phyloP scores from a whole-genome alignment of 23 tunicate genomes.

The Trididemnum nubilum region DNA sequence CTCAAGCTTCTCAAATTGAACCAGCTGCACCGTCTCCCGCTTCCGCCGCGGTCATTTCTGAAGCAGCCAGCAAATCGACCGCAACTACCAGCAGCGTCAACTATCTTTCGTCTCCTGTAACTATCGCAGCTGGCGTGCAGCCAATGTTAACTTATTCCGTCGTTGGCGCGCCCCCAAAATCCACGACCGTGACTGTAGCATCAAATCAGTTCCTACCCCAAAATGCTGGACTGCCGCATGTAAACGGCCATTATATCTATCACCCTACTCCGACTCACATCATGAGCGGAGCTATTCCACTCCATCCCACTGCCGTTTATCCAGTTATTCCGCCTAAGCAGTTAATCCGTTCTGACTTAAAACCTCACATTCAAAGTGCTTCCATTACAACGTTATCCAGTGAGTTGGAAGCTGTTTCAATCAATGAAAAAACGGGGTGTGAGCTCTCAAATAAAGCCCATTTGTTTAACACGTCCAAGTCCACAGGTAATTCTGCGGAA shows the following conservation, averaged over 20 bases:
- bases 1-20: background rate
- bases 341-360: background rate
- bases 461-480: too few species aligned
- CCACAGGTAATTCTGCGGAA: too few species aligned
- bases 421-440: background rate
- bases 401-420: conserved; percentile 3
- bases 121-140: conserved; percentile 52
- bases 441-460: too few species aligned
- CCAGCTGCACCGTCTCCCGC: background rate
- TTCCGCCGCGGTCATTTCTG: background rate
- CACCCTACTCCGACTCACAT: conserved; percentile 35
- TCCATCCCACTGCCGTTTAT: conserved; percentile 38
- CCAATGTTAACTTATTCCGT: conserved; percentile 80
- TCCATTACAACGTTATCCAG: background rate
- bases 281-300: conserved; percentile 48
- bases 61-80: background rate
- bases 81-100: background rate
- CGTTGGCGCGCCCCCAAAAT: conserved; percentile 48
- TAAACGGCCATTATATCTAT: conserved; percentile 20
- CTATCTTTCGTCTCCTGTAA: conserved; percentile 10
- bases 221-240: conserved; percentile 19
- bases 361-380: conserved; percentile 10
- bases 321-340: conserved; percentile 33
- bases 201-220: conserved; percentile 48
- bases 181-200: conserved; percentile 35